These are phyloP conservation scores for Karalla daura DNA, from an alignment of 2,797 vertebrate species.

Conservation along the genomic window DNA sequence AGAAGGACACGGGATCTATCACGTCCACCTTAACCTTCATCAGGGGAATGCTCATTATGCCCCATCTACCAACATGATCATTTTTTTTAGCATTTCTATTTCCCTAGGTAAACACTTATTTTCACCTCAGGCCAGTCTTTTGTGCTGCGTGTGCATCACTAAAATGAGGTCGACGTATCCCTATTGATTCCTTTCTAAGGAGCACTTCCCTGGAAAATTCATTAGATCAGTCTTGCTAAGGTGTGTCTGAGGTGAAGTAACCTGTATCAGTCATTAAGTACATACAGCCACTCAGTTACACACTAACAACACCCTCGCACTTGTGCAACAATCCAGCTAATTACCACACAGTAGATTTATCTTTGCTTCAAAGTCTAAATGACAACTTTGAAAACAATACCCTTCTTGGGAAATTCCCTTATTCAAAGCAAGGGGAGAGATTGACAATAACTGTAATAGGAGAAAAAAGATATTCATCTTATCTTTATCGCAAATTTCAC, in stretches of 20 bases:
- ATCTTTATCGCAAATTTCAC: no score
- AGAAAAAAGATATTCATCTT: no score
- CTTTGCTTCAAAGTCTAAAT: not conserved
- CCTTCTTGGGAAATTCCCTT: no score
- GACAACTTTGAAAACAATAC: no score
- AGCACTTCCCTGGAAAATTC: constrained; percentile 33
- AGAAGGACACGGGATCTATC: constrained; percentile 62
- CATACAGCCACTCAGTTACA: constrained; percentile 1
- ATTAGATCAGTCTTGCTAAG: constrained; percentile 24
- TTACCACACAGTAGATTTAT: constrained; percentile 2
- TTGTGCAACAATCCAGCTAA: not conserved
- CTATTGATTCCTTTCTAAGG: constrained; percentile 67
- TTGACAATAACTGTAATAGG: no score
- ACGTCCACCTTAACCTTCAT: constrained; percentile 68
- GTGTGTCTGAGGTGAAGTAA: constrained; percentile 28
- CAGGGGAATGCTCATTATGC: constrained; percentile 74
- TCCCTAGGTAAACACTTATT: constrained; percentile 70
- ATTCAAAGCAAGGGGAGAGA: no score
- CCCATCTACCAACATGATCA: constrained; percentile 58
- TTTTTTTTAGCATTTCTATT: constrained; percentile 67
- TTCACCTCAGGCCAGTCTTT: constrained; percentile 51
- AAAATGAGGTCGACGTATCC: constrained; percentile 66
- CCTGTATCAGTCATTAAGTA: constrained; percentile 6
- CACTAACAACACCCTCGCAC: not conserved
- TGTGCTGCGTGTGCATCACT: constrained; percentile 69